These are phyloP conservation scores for Chromobotia macracanthus DNA, from an alignment of 2,797 vertebrate genomes.

Conservation along the genomic window DNA sequence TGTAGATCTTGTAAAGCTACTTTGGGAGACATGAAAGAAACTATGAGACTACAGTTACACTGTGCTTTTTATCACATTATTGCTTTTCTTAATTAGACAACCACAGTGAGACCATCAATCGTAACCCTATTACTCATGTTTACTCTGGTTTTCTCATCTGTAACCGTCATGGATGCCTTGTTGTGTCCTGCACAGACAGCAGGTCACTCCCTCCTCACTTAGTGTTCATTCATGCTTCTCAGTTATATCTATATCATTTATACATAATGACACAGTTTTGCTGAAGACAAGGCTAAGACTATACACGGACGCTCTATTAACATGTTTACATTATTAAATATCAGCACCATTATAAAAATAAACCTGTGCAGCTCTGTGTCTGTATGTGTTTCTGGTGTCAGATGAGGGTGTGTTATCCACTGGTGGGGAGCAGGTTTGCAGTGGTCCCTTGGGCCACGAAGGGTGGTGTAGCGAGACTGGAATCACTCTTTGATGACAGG, in stretches of 20 bases:
- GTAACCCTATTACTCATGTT: slow-evolving; percentile 68
- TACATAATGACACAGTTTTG: not conserved
- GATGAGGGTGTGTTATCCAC: slow-evolving; percentile 62
- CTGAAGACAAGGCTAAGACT: not conserved
- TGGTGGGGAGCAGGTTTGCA: slow-evolving; percentile 73
- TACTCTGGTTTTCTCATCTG: slow-evolving; percentile 74
- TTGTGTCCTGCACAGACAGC: slow-evolving; percentile 65
- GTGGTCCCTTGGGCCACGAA: slow-evolving; percentile 58
- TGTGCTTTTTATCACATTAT: slow-evolving; percentile 52
- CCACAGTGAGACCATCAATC: slow-evolving; percentile 74
- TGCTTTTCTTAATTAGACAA: slow-evolving; percentile 79
- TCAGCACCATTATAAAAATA: not conserved
- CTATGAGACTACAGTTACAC: not conserved
- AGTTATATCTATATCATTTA: not conserved
- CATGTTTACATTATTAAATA: not conserved
- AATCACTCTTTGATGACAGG: slow-evolving; percentile 79
- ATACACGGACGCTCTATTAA: not conserved
- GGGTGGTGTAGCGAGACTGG: slow-evolving; percentile 66
- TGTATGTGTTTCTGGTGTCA: slow-evolving; percentile 72
- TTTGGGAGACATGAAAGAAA: not conserved
- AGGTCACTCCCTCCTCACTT: slow-evolving; percentile 65
- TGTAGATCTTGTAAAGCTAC: not conserved
- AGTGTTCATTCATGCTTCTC: slow-evolving; percentile 44
- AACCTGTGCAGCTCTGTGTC: slow-evolving; percentile 23
- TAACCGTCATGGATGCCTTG: slow-evolving; percentile 65